phyloP scores from a whole-genome alignment of 2,888 invertebrate genomes.

The Erebia aethiops region DNA sequence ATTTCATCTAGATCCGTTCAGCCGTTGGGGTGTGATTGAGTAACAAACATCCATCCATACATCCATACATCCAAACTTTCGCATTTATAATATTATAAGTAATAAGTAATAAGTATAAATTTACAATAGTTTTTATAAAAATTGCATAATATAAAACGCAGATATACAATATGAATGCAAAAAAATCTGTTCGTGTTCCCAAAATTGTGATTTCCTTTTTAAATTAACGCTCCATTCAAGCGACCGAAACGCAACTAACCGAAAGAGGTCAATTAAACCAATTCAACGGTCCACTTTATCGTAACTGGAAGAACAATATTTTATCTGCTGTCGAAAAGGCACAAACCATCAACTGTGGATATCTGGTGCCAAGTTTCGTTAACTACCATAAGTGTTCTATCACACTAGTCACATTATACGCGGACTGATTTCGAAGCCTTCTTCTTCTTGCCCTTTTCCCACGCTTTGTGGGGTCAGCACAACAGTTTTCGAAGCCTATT shows the following conservation, averaged over 20 bases:
- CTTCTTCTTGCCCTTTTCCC: too few species aligned
- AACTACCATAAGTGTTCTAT: neutral
- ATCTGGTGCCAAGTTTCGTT: constrained; percentile 14
- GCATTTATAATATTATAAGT: too few species aligned
- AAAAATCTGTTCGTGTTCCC: neutral
- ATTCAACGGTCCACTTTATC: constrained; percentile 12
- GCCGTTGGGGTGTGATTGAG: too few species aligned
- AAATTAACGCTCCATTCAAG: constrained; percentile 1
- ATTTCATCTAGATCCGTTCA: too few species aligned
- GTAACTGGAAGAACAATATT: constrained; percentile 19
- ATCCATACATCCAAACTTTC: too few species aligned
- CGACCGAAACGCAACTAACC: neutral
- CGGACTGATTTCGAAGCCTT: neutral
- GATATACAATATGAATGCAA: too few species aligned
- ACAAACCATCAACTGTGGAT: constrained; percentile 21
- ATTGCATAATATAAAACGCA: too few species aligned
- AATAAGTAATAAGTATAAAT: too few species aligned
- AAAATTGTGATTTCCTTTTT: neutral
- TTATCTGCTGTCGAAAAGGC: constrained; percentile 20
- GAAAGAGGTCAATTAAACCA: constrained; percentile 15
- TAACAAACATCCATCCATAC: too few species aligned
- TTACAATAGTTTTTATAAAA: too few species aligned
- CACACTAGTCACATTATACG: neutral
- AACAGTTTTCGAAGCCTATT: too few species aligned
- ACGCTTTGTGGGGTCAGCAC: too few species aligned